Evolutionary conservation across 2,797 vertebrate species (phyloP).

Genomic region (Dipus sagitta): DNA sequence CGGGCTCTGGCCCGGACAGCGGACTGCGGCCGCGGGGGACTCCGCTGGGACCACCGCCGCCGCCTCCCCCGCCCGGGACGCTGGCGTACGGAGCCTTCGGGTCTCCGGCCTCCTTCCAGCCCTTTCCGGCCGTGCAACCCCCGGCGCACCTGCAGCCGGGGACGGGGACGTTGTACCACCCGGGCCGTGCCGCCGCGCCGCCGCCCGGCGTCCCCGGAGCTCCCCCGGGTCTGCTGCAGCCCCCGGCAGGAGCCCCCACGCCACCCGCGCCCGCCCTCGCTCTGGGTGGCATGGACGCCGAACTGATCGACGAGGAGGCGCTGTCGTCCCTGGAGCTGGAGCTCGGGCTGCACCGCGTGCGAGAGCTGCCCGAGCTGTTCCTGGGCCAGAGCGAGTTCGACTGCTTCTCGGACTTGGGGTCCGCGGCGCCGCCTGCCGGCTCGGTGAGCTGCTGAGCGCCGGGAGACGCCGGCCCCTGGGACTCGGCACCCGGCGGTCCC

Average conservation of each 20-base stretch:
- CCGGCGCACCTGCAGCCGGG: conserved; percentile 97
- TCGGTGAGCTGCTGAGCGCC: conserved; percentile 94
- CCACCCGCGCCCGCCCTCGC: conserved; percentile 88
- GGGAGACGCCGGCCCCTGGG: not conserved
- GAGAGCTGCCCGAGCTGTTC: conserved; percentile 97
- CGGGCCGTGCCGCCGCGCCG: conserved; percentile 92
- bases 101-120: conserved; percentile 89
- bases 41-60: conserved; percentile 88
- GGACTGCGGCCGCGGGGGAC: conserved; percentile 86
- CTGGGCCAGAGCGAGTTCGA: conserved; percentile 99
- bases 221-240: conserved; percentile 90
- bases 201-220: conserved; percentile 89
- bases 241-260: conserved; percentile 87
- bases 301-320: conserved; percentile 97
- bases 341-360: conserved; percentile 96
- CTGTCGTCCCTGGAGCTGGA: conserved; percentile 97
- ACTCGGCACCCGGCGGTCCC: not conserved
- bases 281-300: conserved; percentile 95
- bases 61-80: conserved; percentile 87
- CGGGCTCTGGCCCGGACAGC: conserved; percentile 85
- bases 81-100: conserved; percentile 86
- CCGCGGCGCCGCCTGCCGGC: conserved; percentile 97
- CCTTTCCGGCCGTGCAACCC: conserved; percentile 90
- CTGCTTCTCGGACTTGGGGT: conserved; percentile 98
- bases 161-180: conserved; percentile 95